A percentile compares a stretch with the other conserved stretches of the same genome.
Evolutionary conservation across 1,140 invertebrate species (phyloP).

Genomic region (Aleiodes sp.): DNA sequence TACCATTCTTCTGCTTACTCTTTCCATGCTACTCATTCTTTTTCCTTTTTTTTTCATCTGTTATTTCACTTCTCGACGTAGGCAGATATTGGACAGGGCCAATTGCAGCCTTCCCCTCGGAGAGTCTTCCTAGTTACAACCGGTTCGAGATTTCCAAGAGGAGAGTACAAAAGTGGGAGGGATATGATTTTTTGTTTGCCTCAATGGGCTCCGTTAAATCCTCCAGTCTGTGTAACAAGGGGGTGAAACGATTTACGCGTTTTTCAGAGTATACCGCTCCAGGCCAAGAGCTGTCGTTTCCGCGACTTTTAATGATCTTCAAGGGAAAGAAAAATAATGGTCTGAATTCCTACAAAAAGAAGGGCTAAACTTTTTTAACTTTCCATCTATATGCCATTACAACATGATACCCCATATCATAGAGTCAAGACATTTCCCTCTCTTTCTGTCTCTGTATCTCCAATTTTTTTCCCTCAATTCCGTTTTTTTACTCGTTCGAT

Average conservation of each 20-base stretch:
- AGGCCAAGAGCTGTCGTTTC: constrained; percentile 22
- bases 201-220: too few relatives aligned
- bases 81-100: constrained; percentile 28
- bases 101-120: too few relatives aligned
- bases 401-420: too few relatives aligned
- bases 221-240: constrained; percentile 31
- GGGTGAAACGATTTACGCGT: constrained; percentile 30
- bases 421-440: neutral
- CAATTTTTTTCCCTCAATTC: too few relatives aligned
- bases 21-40: neutral
- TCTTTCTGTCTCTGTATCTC: too few relatives aligned
- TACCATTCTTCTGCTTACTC: constrained; percentile 19
- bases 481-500: too few relatives aligned
- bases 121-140: too few relatives aligned
- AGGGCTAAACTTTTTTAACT: neutral
- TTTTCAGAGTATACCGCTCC: constrained; percentile 12
- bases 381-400: neutral
- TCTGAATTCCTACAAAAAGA: neutral
- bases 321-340: constrained; percentile 6
- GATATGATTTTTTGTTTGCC: neutral
- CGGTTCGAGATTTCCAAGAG: too few relatives aligned
- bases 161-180: too few relatives aligned
- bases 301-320: constrained; percentile 33
- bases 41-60: neutral
- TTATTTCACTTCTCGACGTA: constrained; percentile 33